These are phyloP conservation scores for Astropecten irregularis DNA, from an alignment of 53 echinoderm and acorn worm genomes.

Conservation along the genomic window DNA sequence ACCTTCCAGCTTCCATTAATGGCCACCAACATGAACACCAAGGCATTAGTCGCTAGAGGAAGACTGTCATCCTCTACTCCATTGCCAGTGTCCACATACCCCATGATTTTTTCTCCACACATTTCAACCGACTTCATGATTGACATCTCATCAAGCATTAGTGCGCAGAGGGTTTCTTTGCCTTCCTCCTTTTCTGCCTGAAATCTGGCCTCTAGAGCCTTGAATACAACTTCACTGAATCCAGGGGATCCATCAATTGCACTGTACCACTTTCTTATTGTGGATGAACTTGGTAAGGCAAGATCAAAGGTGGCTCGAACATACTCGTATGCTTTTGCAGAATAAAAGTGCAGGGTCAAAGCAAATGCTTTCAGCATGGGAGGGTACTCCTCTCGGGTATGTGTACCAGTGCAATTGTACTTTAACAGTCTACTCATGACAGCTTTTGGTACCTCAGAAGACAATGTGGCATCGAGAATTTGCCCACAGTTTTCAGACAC, in stretches of 20 bases:
- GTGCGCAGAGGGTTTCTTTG: constrained; percentile 6
- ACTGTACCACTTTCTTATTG: constrained; percentile 14
- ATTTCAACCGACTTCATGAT: constrained; percentile 42
- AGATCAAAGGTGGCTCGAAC: not conserved
- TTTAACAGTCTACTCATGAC: not conserved
- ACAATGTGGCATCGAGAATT: not conserved
- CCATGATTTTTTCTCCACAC: not conserved
- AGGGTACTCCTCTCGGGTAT: not conserved
- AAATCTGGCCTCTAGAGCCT: not conserved
- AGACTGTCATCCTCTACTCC: not conserved
- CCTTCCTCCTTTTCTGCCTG: not conserved
- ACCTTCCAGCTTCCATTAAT: constrained; percentile 49
- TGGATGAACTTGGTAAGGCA: not conserved
- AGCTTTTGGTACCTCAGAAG: not conserved
- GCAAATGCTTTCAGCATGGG: constrained; percentile 4
- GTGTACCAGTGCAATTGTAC: not conserved
- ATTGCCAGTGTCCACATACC: constrained; percentile 38
- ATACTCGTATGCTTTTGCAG: constrained; percentile 13
- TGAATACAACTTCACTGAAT: not conserved
- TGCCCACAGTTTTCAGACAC: not conserved
- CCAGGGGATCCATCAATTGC: constrained; percentile 8
- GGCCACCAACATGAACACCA: constrained; percentile 31
- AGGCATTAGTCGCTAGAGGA: constrained; percentile 27
- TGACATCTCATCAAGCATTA: constrained; percentile 62
- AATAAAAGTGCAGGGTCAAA: constrained; percentile 13